A percentile compares a stretch with the other conserved stretches of the same genome.
Conservation (phyloP, 2,113 vertebrate genomes). For the Cyprinodon tularosa region DNA sequence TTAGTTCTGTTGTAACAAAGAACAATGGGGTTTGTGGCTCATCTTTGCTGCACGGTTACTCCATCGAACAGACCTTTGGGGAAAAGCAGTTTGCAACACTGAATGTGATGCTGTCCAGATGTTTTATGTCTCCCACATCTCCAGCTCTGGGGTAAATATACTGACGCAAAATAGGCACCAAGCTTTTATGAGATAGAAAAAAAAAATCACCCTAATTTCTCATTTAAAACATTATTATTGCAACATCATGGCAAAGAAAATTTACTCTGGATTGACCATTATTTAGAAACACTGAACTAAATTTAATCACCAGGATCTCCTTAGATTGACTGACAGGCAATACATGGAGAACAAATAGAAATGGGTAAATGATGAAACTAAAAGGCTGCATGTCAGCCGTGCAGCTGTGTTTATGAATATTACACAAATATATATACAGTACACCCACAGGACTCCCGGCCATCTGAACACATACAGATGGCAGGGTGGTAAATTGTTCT, state of each 20-base stretch:
- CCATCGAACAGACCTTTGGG: constrained; percentile 13
- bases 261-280: not conserved
- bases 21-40: not conserved
- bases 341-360: too few relatives aligned
- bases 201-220: not conserved
- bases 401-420: too few relatives aligned
- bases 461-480: not conserved
- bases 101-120: constrained; percentile 32
- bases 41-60: constrained; percentile 16
- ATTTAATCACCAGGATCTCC: too few relatives aligned
- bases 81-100: not conserved
- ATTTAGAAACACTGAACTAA: not conserved
- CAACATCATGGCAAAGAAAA: not conserved
- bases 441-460: too few relatives aligned
- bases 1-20: not conserved
- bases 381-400: not conserved
- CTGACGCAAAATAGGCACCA: not conserved
- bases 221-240: not conserved
- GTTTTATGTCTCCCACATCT: constrained; percentile 1
- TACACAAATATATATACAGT: not conserved
- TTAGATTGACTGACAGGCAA: too few relatives aligned
- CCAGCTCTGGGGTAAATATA: not conserved
- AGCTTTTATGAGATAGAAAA: not conserved
- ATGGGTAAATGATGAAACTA: not conserved
- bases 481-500: constrained; percentile 25